These are phyloP conservation scores for Cantharis lateralis DNA, from an alignment of 2,888 invertebrate species.

Conservation along the genomic window DNA sequence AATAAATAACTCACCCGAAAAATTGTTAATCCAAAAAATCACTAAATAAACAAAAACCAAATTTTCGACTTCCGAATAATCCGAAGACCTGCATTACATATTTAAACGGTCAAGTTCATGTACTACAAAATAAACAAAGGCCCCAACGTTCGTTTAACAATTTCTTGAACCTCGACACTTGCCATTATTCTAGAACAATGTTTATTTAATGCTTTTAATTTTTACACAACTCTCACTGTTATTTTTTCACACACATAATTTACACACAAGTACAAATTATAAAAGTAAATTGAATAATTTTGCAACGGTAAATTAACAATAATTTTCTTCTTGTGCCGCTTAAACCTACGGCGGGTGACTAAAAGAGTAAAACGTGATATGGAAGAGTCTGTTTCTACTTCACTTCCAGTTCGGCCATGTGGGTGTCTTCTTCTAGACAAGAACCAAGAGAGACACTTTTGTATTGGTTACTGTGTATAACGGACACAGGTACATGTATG, in stretches of 20 bases:
- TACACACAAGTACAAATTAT: background rate
- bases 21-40: background rate
- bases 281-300: constrained; percentile 17
- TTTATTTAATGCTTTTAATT: background rate
- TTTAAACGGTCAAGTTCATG: constrained; percentile 6
- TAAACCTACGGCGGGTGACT: constrained; percentile 13
- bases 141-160: constrained; percentile 4
- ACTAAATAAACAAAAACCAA: background rate
- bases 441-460: constrained; percentile 4
- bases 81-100: background rate
- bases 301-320: constrained; percentile 11
- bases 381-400: constrained; percentile 12
- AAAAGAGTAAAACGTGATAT: constrained; percentile 11
- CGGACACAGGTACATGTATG: constrained; percentile 35
- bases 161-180: background rate
- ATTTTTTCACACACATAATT: constrained; percentile 7
- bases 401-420: constrained; percentile 6
- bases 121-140: constrained; percentile 19
- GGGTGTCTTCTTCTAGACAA: constrained; percentile 16
- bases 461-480: constrained; percentile 36
- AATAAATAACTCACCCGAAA: background rate
- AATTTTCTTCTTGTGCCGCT: constrained; percentile 3
- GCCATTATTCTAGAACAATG: background rate
- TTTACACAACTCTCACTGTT: background rate
- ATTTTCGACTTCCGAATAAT: background rate